Conservation (phyloP, 2,797 vertebrate genomes). For the Tapirus indicus region DNA sequence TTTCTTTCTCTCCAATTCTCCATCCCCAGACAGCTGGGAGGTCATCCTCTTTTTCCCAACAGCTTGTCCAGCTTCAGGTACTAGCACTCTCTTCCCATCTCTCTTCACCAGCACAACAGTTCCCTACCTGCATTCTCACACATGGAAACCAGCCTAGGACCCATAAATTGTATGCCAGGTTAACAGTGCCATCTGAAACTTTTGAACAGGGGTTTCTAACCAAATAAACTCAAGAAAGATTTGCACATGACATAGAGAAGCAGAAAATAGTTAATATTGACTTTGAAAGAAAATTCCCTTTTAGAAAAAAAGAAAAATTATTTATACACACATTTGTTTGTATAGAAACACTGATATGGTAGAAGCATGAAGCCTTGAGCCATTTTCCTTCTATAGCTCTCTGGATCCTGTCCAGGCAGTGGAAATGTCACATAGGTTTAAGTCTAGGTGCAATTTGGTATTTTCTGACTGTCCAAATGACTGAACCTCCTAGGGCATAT, state of each 20-base stretch:
- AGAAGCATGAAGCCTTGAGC: neutral
- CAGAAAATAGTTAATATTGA: neutral
- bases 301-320: neutral
- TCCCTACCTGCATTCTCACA: neutral
- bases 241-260: neutral
- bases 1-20: neutral
- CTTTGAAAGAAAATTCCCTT: neutral
- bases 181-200: neutral
- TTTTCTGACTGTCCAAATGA: neutral
- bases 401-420: neutral
- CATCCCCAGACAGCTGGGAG: neutral
- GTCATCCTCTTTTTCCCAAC: neutral
- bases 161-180: neutral
- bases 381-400: neutral
- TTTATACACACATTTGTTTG: neutral
- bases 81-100: neutral
- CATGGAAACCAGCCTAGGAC: neutral
- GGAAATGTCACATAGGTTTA: neutral
- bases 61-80: neutral
- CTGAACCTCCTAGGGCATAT: neutral
- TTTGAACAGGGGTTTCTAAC: neutral
- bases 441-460: neutral
- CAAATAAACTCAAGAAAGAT: neutral
- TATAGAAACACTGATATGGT: neutral
- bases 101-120: neutral